Conservation (phyloP, 2,888 invertebrate species). For the Drosophila ochracea region DNA sequence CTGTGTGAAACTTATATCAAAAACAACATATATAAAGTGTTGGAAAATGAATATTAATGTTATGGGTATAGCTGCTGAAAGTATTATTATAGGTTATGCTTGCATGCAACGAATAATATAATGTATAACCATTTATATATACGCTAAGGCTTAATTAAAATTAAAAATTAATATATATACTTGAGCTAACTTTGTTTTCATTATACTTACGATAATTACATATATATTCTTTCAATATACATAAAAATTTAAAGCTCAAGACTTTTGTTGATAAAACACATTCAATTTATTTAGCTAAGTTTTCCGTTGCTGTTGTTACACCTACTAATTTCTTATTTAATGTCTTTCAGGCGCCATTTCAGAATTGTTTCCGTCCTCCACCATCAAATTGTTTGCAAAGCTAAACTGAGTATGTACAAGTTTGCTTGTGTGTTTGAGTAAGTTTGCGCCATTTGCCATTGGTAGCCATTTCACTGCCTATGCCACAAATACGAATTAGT, state of each 20-base stretch:
- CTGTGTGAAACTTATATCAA: conserved; percentile 18
- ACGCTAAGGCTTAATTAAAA: neutral
- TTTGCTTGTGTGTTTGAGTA: conserved; percentile 11
- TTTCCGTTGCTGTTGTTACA: conserved; percentile 14
- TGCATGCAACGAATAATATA: neutral
- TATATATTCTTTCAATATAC: neutral
- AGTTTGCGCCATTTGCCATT: conserved; percentile 47
- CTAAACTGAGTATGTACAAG: conserved; percentile 35
- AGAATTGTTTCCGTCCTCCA: conserved; percentile 39
- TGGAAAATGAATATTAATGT: conserved; percentile 45
- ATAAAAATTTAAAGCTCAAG: neutral
- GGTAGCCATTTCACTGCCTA: conserved; percentile 57
- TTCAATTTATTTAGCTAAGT: conserved; percentile 10
- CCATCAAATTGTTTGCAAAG: conserved; percentile 68
- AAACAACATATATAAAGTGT: conserved; percentile 29
- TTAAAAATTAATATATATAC: neutral
- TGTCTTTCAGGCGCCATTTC: conserved; percentile 32
- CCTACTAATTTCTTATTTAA: conserved; percentile 44
- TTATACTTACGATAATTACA: neutral
- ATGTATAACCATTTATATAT: neutral
- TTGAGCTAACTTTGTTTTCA: neutral
- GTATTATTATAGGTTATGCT: neutral
- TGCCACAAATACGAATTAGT: conserved; percentile 63
- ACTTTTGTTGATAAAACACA: neutral
- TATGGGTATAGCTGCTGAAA: conserved; percentile 4